These are phyloP conservation scores for Pemphredon lugubris DNA, from an alignment of 2,888 invertebrate species.

Conservation along the genomic window DNA sequence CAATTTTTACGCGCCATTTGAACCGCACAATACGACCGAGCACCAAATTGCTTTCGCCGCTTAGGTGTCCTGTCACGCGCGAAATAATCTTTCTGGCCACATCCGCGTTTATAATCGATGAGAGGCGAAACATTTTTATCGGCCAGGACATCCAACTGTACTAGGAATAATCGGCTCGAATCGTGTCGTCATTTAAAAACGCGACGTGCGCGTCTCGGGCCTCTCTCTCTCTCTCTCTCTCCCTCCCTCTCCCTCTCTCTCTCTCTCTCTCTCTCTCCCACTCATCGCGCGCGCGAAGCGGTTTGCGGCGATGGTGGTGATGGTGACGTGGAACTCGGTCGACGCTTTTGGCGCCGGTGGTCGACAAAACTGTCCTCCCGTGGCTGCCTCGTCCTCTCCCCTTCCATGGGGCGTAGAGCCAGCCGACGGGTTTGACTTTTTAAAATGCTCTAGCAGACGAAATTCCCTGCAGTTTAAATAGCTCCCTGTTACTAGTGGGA, in stretches of 20 bases:
- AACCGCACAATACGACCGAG: constrained; percentile 2
- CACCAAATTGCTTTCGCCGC: constrained; percentile 23
- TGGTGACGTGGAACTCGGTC: constrained; percentile 49
- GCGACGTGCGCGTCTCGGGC: constrained; percentile 19
- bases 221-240: neutral
- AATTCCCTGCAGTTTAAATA: constrained; percentile 63
- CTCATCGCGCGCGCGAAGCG: neutral
- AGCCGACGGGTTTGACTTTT: constrained; percentile 55
- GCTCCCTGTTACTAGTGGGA: constrained; percentile 46
- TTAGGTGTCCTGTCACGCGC: constrained; percentile 10
- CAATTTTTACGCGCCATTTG: neutral
- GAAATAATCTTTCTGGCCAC: constrained; percentile 49
- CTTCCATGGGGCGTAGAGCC: constrained; percentile 33
- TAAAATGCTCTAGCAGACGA: constrained; percentile 56
- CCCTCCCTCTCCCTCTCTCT: too few species aligned
- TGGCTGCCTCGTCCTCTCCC: constrained; percentile 36
- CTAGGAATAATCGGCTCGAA: constrained; percentile 59
- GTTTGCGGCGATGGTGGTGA: constrained; percentile 32
- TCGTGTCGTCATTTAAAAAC: constrained; percentile 62
- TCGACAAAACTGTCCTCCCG: constrained; percentile 61
- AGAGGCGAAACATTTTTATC: constrained; percentile 55
- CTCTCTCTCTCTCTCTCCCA: neutral
- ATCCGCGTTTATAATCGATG: constrained; percentile 55
- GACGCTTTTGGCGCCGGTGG: constrained; percentile 56
- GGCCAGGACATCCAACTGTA: constrained; percentile 24